These are phyloP conservation scores for Laothoe populi DNA, from an alignment of 2,888 invertebrate genomes.

Conservation along the genomic window DNA sequence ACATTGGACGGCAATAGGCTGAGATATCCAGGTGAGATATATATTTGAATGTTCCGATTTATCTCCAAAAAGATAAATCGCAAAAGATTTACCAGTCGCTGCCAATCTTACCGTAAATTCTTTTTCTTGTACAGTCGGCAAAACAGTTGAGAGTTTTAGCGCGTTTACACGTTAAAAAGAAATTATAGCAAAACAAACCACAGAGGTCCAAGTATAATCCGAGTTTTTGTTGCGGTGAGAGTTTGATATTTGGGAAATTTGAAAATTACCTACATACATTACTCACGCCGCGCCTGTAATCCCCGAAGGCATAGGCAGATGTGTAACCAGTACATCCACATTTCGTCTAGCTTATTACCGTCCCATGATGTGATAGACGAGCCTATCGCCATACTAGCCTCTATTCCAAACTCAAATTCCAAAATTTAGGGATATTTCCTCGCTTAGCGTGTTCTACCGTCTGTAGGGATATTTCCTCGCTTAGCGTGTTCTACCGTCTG, in stretches of 20 bases:
- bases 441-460: too few species aligned
- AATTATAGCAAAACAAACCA: slow-evolving; percentile 19
- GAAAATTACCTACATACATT: not conserved
- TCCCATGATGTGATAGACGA: too few species aligned
- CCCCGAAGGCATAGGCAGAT: too few species aligned
- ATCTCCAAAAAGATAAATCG: not conserved
- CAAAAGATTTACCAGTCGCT: not conserved
- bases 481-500: too few species aligned
- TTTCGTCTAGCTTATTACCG: too few species aligned
- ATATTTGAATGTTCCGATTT: not conserved
- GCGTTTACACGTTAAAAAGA: slow-evolving; percentile 11
- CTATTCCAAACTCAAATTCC: too few species aligned
- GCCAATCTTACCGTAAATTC: not conserved
- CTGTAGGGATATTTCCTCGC: too few species aligned
- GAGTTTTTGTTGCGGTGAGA: not conserved
- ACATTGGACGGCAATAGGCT: too few species aligned
- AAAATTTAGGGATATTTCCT: too few species aligned
- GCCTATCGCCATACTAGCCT: too few species aligned
- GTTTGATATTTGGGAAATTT: not conserved
- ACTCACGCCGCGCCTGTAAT: too few species aligned
- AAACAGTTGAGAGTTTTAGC: slow-evolving; percentile 2
- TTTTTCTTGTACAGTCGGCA: not conserved
- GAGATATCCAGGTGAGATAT: not conserved
- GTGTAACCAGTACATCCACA: too few species aligned
- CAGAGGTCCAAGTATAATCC: not conserved